Evolutionary conservation across 2,113 vertebrate species (phyloP), one percentile per base, ranked within the genome.

Genomic region (Hydrolagus affinis): DNA sequence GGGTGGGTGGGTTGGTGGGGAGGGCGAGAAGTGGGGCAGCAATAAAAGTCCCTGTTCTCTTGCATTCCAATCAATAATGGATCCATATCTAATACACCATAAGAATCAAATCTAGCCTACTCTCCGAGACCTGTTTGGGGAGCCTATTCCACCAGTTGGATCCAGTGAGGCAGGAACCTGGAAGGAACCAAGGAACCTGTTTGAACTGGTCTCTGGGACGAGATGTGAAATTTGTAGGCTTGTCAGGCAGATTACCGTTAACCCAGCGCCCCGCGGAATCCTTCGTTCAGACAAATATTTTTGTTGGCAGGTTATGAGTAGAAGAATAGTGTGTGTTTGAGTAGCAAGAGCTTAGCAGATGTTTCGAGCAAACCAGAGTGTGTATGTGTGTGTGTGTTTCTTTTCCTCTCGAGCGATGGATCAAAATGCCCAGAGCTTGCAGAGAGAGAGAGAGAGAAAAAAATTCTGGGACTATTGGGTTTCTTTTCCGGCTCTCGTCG

Each of bases 271-370:
- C 57, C 88, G 69, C 85, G 86, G 91, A 90, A 88, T 87, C 89
- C 92, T 91, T 90, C 88, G 88, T 89, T 87, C 90, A 91, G 88
- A 85, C 88, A 91, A 91, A 90, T 94, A 91, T 95, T 96, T 93
- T 91, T 91, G 85, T 94, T 95, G 94, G 94, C 93, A 90, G 88
- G 85, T 89, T 86, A 85, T 73, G 64, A 85, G 89, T 78, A 90
- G 91, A 91, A 92, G 91, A 91, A 77, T 92, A 91, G 91, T 89
- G 28, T 87, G 90, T 92, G 90, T 90, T 92, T 89, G 91, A 87
- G 90, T 87, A 91, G 89, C 89, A 87, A 89, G 91, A 89, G 89
- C 92, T 92, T 91, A 94, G 90, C 91, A 94, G 93, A 95, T 95
- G 93, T 95, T 94, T 92, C 92, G 90, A 90, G 87, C 90, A 92